A percentile compares a stretch with the other conserved stretches of the same genome.
These are phyloP conservation scores for Choristoneura fumiferana DNA, from an alignment of 1,140 invertebrate species.

Conservation along the genomic window DNA sequence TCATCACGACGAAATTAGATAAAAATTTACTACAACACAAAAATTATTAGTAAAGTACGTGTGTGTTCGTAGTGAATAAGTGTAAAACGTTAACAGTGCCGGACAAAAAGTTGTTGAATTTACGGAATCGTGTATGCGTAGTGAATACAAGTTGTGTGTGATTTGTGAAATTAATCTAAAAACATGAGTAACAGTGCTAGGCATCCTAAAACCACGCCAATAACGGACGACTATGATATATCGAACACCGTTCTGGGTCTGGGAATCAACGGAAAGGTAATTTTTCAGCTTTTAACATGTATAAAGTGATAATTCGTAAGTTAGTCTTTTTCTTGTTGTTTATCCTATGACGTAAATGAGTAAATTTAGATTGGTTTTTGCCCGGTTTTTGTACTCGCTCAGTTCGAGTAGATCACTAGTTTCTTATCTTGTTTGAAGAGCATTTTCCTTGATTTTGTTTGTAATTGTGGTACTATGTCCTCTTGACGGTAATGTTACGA, in stretches of 20 bases:
- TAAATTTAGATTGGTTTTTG: constrained; percentile 39
- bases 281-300: constrained; percentile 23
- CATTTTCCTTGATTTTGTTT: too few relatives aligned
- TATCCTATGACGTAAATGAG: constrained; percentile 60
- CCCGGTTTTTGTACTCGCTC: not conserved
- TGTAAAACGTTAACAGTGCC: constrained; percentile 11
- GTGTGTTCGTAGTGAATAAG: constrained; percentile 19
- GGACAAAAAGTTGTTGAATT: not conserved
- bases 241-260: constrained; percentile 97
- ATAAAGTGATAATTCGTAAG: not conserved
- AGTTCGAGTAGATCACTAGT: constrained; percentile 1
- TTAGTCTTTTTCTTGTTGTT: constrained; percentile 26
- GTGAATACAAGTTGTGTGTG: constrained; percentile 13
- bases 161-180: constrained; percentile 21
- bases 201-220: constrained; percentile 86
- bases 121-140: constrained; percentile 15
- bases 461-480: too few relatives aligned
- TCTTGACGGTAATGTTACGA: too few relatives aligned
- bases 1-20: constrained; percentile 33
- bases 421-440: too few relatives aligned
- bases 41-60: constrained; percentile 7
- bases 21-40: constrained; percentile 15
- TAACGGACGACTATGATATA: constrained; percentile 96
- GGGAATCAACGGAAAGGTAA: constrained; percentile 97
- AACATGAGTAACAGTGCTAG: constrained; percentile 70